Evolutionary conservation across 2,797 vertebrate species (phyloP).

Genomic region (Ptychobarbus kaznakovi): DNA sequence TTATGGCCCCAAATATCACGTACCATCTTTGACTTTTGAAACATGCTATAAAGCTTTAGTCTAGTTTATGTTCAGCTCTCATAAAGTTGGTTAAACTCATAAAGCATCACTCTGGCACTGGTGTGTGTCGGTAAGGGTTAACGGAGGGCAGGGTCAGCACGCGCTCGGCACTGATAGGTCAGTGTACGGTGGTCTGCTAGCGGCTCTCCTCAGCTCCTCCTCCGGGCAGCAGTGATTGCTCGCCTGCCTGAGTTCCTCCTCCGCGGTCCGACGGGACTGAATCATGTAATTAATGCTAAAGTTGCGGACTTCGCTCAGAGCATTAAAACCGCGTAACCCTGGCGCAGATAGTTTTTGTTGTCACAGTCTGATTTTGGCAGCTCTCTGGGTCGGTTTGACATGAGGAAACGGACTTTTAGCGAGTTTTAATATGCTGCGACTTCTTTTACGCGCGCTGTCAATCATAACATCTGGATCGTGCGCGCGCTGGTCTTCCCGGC

Average conservation of each 20-base stretch:
- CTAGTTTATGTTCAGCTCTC: not conserved
- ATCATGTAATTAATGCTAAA: conserved; percentile 36
- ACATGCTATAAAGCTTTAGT: not conserved
- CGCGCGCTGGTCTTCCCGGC: conserved; percentile 21
- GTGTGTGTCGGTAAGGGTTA: conserved; percentile 67
- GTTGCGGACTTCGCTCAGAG: conserved; percentile 27
- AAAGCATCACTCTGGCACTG: not conserved
- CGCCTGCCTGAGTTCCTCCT: not conserved
- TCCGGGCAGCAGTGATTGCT: conserved; percentile 64
- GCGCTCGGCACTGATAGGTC: conserved; percentile 74
- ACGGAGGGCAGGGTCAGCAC: conserved; percentile 66
- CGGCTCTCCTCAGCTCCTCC: conserved; percentile 68
- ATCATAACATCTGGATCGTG: conserved; percentile 19
- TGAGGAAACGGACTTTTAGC: not conserved
- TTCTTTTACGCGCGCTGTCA: conserved; percentile 10
- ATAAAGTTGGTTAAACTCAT: not conserved
- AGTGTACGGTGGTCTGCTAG: conserved; percentile 74
- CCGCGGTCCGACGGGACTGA: conserved; percentile 2
- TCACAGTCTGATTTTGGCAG: not conserved
- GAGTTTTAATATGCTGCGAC: conserved; percentile 36
- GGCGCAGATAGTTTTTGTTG: not conserved
- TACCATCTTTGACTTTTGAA: conserved; percentile 2
- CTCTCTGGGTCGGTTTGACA: not conserved
- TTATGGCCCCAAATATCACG: not conserved
- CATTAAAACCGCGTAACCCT: not conserved